Evolutionary conservation across 2,888 invertebrate species (phyloP).

Genomic region (Philaethria dido): DNA sequence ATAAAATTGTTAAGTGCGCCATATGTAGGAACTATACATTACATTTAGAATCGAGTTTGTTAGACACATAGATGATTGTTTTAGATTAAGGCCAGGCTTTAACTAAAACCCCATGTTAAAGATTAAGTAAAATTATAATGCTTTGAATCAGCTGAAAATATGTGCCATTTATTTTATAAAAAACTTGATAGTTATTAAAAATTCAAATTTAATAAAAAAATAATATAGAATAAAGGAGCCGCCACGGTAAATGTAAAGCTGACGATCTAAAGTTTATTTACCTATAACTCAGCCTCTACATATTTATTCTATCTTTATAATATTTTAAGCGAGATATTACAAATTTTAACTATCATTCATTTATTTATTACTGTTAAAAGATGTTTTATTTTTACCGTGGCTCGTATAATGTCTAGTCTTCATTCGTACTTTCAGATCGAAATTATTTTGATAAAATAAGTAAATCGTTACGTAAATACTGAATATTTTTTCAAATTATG

Average conservation of each 20-base stretch:
- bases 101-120: slow-evolving; percentile 55
- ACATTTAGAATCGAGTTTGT: slow-evolving; percentile 50
- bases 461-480: slow-evolving; percentile 61
- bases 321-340: not conserved
- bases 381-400: slow-evolving; percentile 36
- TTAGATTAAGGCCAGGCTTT: slow-evolving; percentile 61
- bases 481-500: slow-evolving; percentile 69
- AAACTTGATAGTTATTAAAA: slow-evolving; percentile 44
- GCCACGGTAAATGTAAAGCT: slow-evolving; percentile 31
- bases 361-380: slow-evolving; percentile 8
- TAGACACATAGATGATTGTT: slow-evolving; percentile 57
- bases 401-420: slow-evolving; percentile 32
- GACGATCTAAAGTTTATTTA: slow-evolving; percentile 21
- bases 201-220: slow-evolving; percentile 36
- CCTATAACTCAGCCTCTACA: slow-evolving; percentile 7
- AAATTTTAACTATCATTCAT: slow-evolving; percentile 13
- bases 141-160: slow-evolving; percentile 52
- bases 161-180: slow-evolving; percentile 55
- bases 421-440: slow-evolving; percentile 47
- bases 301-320: slow-evolving; percentile 6
- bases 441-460: slow-evolving; percentile 64
- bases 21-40: slow-evolving; percentile 55
- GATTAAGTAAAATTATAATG: slow-evolving; percentile 47
- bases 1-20: slow-evolving; percentile 50
- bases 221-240: slow-evolving; percentile 34